Evolutionary conservation across 2,113 vertebrate genomes (phyloP), one percentile per base, ranked within the genome.

Genomic region (Tychaedon coryphoeus): DNA sequence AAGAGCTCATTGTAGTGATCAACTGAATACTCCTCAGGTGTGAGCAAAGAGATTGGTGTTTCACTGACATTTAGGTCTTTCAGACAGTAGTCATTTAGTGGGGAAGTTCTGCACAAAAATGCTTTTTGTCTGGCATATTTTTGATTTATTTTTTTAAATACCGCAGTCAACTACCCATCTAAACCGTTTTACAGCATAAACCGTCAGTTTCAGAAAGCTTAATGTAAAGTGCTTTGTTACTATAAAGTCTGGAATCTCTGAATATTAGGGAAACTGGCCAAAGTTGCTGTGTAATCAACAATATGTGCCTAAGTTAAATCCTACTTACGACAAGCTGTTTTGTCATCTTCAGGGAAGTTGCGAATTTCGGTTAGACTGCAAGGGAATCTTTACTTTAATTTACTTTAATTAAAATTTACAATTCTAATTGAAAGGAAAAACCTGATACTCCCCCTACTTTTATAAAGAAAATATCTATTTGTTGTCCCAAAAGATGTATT

Each of bases 401-500:
- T n/a, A n/a, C n/a, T n/a, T n/a, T n/a, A n/a, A n/a, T 58, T 31
- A 70, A 14, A 45, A 70, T 56, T 90, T 31, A n/a, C 23, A 71
- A 20, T 20, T 90, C 47, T 26, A 50, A 50, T 5, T 42, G 43
- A 65, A 86, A 70, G 31, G 16, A 61, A 77, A 56, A 54, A 50
- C 42, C 11, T 0, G 0, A 47, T 57, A 25, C 4, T 26, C 2
- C 5, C 26, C 19, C 7, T 19, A 2, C 4, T 12, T 5, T 56
- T 78, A 4, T 72, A 47, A 87, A 87, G 34, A 67, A 34, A 43
- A 47, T 4, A 7, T 2, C 26, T 54, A 6, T 64, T 57, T 86
- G 5, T 88, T 80, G 54, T 78, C 77, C 26, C 5, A 14, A 5
- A 72, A 61, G 43, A 47, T 53, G 17, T 23, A 19, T 58, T 81